Percentiles rank a stretch among this genome's conserved stretches.
phyloP scores from a whole-genome alignment of 1,140 invertebrate genomes.

The Calosoma granatense region DNA sequence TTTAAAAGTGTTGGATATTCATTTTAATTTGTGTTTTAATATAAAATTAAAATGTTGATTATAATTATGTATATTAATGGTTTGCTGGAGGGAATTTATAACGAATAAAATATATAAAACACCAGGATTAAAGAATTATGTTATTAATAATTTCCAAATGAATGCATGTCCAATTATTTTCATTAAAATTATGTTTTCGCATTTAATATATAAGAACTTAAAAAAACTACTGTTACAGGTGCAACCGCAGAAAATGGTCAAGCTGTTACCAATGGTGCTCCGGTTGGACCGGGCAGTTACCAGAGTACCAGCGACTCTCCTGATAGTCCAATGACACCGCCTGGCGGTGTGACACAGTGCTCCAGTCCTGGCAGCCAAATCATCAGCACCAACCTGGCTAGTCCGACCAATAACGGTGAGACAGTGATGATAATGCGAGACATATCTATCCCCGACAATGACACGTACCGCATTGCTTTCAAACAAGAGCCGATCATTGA shows the following conservation, averaged over 20 bases:
- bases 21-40: too few relatives aligned
- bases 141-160: too few relatives aligned
- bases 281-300: constrained; percentile 19
- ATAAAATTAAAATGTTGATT: too few relatives aligned
- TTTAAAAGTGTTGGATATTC: too few relatives aligned
- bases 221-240: background rate
- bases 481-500: constrained; percentile 38
- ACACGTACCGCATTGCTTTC: constrained; percentile 31
- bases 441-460: constrained; percentile 25
- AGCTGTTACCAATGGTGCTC: background rate
- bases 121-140: too few relatives aligned
- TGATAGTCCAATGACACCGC: constrained; percentile 36
- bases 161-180: too few relatives aligned
- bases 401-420: constrained; percentile 18
- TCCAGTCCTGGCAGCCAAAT: constrained; percentile 32
- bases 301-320: constrained; percentile 33
- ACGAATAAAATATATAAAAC: too few relatives aligned
- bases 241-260: background rate
- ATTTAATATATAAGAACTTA: background rate
- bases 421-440: constrained; percentile 31
- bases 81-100: too few relatives aligned
- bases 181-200: too few relatives aligned
- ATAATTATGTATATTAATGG: too few relatives aligned
- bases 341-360: constrained; percentile 30
- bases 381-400: constrained; percentile 30